These are phyloP conservation scores for Drosophila oshimai DNA, from an alignment of 1,140 invertebrate genomes.

Conservation along the genomic window DNA sequence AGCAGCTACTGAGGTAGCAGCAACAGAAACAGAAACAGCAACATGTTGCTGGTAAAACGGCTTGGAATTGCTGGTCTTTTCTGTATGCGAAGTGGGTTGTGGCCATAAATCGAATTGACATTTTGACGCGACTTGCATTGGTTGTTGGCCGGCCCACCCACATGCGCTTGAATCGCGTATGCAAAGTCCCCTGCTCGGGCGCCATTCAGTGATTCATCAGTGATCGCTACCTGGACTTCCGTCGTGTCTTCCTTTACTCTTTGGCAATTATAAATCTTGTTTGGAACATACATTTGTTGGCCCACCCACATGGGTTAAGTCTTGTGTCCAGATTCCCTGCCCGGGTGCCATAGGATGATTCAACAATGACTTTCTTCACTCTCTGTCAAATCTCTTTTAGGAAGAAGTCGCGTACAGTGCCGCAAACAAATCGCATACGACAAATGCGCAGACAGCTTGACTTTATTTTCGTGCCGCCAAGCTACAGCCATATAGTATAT, in stretches of 20 bases:
- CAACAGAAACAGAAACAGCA: conserved; percentile 5
- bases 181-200: conserved; percentile 19
- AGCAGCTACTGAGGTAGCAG: not conserved
- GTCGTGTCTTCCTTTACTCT: not conserved
- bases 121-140: conserved; percentile 59
- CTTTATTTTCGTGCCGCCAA: conserved; percentile 55
- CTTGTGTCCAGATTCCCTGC: not conserved
- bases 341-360: not conserved
- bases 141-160: conserved; percentile 47
- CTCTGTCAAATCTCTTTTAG: not conserved
- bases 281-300: not conserved
- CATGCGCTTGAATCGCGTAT: conserved; percentile 35
- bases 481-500: conserved; percentile 32
- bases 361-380: not conserved
- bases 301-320: not conserved
- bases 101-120: conserved; percentile 70
- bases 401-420: conserved; percentile 4
- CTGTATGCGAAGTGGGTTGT: conserved; percentile 45
- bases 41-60: conserved; percentile 37
- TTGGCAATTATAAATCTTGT: not conserved
- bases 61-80: conserved; percentile 1
- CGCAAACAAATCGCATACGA: conserved; percentile 58
- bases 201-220: conserved; percentile 27
- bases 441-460: conserved; percentile 58
- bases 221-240: conserved; percentile 13